Base-by-base conservation (phyloP, 2,113 vertebrate genomes). In the Sakesphorus luctuosus region DNA sequence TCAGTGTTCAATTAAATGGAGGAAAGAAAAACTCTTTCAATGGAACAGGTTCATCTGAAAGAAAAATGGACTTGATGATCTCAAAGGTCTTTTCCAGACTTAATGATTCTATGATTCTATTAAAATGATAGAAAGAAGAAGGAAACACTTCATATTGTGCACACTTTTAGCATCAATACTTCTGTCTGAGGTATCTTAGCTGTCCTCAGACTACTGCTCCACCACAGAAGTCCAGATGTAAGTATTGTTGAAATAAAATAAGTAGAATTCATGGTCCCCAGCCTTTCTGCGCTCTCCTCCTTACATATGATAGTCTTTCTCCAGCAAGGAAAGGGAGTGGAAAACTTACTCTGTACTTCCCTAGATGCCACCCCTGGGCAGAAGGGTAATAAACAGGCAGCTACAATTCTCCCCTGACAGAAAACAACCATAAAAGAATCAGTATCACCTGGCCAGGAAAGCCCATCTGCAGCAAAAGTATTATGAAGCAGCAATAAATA, bases 101-200 rank as follows among this genome's bases (percentile, higher is more conserved):
- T 23, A 55, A 69, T 24, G 29, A 61, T 18, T 31, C 29, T 63
- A 43, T 16, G 25, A 35, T 29, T 74, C 38, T 46, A 61, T 20
- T 28, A 44, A 40, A 75, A 71, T 18, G 5, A 53, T 3, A 63
- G 53, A 68, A 85, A 35, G 31, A 49, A 83, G 40, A 29, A 62
- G n/a, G 56, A 31, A 71, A 75, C 0, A 0, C 29, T 76, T 77
- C 11, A 10, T 7, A 14, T 3, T 4, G 0, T 6, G 29, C 43
- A 44, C 8, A 29, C n/a, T 17, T 78, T 78, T 52, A 82, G 47
- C 19, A 49, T 7, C 3, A 3, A 17, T 17, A 66, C 0, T 1
- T 67, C 47, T 26, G 21, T 20, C 14, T 28, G 61, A 76, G 18
- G 13, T 23, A 31, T 25, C 35, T 67, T 26, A 58, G 31, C 49